Evolutionary conservation across 2,113 vertebrate species (phyloP), one percentile per base, ranked within the genome.

Genomic region (Lycaon pictus): DNA sequence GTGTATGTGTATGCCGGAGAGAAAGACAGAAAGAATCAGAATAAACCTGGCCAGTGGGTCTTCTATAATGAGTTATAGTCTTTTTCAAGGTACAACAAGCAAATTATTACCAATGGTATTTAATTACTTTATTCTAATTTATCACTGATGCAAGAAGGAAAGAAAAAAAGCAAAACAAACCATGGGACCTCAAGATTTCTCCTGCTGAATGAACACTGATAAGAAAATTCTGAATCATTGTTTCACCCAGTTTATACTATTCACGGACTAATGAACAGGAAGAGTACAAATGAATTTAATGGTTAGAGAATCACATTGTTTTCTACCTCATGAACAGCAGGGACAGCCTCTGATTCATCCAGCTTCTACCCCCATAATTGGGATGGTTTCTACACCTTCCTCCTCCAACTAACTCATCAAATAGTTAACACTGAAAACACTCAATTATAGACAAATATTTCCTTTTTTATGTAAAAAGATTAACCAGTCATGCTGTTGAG

Each of bases 211-310:
- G 48, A 97, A 76, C 86, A 67, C 4, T 20, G 88, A 98, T 95
- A 97, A 7, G 96, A 55, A 87, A 62, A 94, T 96, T 97, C 65
- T 97, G 90, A 96, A 97, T 97, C 82, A 95, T 86, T 98, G 93
- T 96, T 97, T 97, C 74, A 96, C 13, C 74, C 81, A 86, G 83
- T 96, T 98, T 96, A 97, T 95, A 62, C 96, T 95, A 97, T 95
- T 97, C 9, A 96, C 5, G 94, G 88, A 72, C 80, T 98, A 95
- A 96, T 96, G 92, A 98, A 95, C 94, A 96, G 65, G 67, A 96
- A 97, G 95, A 96, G 88, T 95, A 92, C 90, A 96, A 96, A 95
- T 96, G 96, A 89, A 96, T 62, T 82, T 92, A 98, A 97, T 91
- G 88, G 92, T 94, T 96, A 86, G 76, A 95, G 95, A 97, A 87